Evolutionary conservation across 2,113 vertebrate genomes (phyloP), one percentile per base, ranked within the genome.

Genomic region (Pitta sordida): DNA sequence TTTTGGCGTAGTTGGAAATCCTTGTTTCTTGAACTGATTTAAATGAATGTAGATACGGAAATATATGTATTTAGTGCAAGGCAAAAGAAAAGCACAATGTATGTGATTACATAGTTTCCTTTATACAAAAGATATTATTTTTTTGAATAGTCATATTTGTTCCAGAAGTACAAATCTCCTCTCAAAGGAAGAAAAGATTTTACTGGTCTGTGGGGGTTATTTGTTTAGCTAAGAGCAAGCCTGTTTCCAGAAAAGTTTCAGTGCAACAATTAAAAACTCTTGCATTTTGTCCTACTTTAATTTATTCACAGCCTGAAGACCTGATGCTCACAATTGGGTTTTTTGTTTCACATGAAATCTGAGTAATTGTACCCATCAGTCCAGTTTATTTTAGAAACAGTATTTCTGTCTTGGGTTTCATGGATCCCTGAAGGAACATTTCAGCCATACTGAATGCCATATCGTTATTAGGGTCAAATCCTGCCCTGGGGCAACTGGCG

Each of bases 231-330:
- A 37, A 91, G 91, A 94, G 58, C 62, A 90, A 81, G 34, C 24
- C 12, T 91, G 7, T 71, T 84, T 55, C 43, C 24, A 63, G 62
- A 53, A 82, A 82, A 77, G 36, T 64, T 63, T 70, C 43, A 83
- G 29, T 16, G 27, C 60, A 86, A 34, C 41, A 79, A 37, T 67
- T 82, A 55, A n/a, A 34, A 75, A 64, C 80, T 75, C 83, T 8
- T 81, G 34, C 27, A 34, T 86, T 88, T 90, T 84, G 65, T 27
- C 56, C 73, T 75, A 14, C 48, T 88, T 84, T 71, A 32, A 71
- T 94, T 96, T 88, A 69, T 65, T 91, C 41, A 48, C 52, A 77
- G 88, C 65, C 91, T 77, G 55, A 48, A 93, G 71, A 94, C 34
- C 18, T 52, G 15, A 53, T 58, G 64, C 65, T 95, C 23, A 60